Evolutionary conservation across 1,140 invertebrate genomes (phyloP), one percentile per base, ranked within the genome.

Genomic region (Ruditapes philippinarum): DNA sequence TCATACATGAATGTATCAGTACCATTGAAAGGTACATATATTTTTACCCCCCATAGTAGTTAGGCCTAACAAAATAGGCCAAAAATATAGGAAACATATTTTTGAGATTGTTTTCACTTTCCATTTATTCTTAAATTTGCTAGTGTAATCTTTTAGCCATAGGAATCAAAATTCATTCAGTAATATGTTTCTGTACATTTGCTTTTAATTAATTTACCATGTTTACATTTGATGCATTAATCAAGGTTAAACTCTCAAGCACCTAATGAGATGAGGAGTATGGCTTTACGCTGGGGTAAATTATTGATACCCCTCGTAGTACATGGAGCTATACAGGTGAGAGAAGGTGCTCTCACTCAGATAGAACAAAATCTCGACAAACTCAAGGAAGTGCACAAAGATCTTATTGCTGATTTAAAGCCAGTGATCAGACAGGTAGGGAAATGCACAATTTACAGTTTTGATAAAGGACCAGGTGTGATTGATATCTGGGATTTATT

Each of bases 1-100:
- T 94, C 7, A 92, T 94, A 57, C 85, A 93, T 87, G 94, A 93
- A 73, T 91, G 90, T 28, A 70, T 92, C 22, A 91, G 91, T 86
- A 89, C 89, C 36, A 78, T 93, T 62, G 62, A 82, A 31, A 93
- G 93, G 93, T 94, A 83, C 33, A 57, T 19, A 49, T n/a, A n/a
- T n/a, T n/a, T n/a, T n/a, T n/a, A n/a, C n/a, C n/a, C n/a, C n/a
- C n/a, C n/a, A n/a, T n/a, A n/a, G n/a, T n/a, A n/a, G n/a, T n/a
- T n/a, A n/a, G n/a, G n/a, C n/a, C n/a, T n/a, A n/a, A n/a, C n/a
- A n/a, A n/a, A n/a, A n/a, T n/a, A n/a, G n/a, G n/a, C n/a, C n/a
- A n/a, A n/a, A n/a, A n/a, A n/a, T n/a, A n/a, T n/a, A n/a, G n/a
- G n/a, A n/a, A n/a, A n/a, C n/a, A n/a, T n/a, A n/a, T n/a, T n/a